Conservation (phyloP, 2,113 vertebrate genomes). For the Macquaria ambigua region DNA sequence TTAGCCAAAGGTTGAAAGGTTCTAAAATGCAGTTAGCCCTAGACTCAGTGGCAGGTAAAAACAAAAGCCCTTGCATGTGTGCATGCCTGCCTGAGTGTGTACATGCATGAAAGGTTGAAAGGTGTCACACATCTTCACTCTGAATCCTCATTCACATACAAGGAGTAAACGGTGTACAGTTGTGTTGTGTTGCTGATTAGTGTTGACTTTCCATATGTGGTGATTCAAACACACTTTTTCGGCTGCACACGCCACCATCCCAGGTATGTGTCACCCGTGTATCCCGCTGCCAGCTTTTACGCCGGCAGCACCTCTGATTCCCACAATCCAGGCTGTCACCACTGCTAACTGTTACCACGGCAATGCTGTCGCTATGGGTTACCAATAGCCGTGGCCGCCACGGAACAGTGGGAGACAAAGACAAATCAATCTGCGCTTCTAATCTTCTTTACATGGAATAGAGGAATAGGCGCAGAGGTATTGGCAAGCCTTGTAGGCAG, state of each 20-base stretch:
- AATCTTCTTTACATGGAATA: constrained; percentile 72
- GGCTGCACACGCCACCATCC: constrained; percentile 40
- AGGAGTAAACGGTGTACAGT: background rate
- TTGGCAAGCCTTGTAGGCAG: constrained; percentile 50
- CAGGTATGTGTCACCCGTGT: constrained; percentile 55
- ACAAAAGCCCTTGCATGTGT: background rate
- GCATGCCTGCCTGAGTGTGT: constrained; percentile 2
- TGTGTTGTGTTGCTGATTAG: constrained; percentile 37
- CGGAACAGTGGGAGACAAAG: constrained; percentile 70
- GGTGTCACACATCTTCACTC: constrained; percentile 4
- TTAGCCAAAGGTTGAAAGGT: constrained; percentile 59
- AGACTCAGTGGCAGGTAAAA: constrained; percentile 36
- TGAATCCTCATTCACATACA: background rate
- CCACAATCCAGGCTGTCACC: constrained; percentile 70
- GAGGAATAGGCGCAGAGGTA: constrained; percentile 33
- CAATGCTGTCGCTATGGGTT: constrained; percentile 79
- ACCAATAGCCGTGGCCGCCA: constrained; percentile 60
- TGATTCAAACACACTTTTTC: constrained; percentile 44
- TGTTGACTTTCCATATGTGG: constrained; percentile 52
- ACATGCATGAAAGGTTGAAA: constrained; percentile 24
- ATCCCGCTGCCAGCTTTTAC: constrained; percentile 37
- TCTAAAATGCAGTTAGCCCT: constrained; percentile 50
- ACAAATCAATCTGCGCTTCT: constrained; percentile 74
- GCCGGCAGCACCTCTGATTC: constrained; percentile 62
- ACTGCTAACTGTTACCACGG: constrained; percentile 75